phyloP scores from a whole-genome alignment of 2,113 vertebrate species.

The Zosterops japonicus region DNA sequence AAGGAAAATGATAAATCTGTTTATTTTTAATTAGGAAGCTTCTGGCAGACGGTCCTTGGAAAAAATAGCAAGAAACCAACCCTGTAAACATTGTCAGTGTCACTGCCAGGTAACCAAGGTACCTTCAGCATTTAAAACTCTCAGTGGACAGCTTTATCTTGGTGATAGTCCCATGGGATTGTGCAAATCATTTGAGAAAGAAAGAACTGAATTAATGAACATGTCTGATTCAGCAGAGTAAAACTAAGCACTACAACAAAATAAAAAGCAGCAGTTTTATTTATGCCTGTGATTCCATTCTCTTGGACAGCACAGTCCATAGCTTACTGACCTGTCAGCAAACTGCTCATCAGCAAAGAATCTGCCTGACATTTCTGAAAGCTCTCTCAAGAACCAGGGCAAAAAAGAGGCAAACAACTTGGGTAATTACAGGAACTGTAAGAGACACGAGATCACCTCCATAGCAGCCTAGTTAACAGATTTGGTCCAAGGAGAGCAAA shows the following conservation, averaged over 20 bases:
- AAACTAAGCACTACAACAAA: neutral
- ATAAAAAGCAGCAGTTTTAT: neutral
- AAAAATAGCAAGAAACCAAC: constrained; percentile 25
- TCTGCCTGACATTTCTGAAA: neutral
- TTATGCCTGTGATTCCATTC: neutral
- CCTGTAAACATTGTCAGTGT: neutral
- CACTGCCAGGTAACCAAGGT: neutral
- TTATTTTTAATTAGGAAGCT: constrained; percentile 74
- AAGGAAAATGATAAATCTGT: constrained; percentile 24
- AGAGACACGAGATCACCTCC: neutral
- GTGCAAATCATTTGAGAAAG: neutral
- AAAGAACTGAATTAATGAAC: neutral
- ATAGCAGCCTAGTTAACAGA: neutral
- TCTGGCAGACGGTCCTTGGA: constrained; percentile 2
- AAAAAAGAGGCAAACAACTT: neutral
- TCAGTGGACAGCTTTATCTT: neutral
- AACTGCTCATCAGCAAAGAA: neutral
- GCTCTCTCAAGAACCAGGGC: neutral
- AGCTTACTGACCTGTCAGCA: neutral
- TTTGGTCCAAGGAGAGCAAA: neutral
- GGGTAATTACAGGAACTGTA: neutral
- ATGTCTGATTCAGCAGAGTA: neutral
- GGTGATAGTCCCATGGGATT: neutral
- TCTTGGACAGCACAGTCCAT: neutral
- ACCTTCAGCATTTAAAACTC: constrained; percentile 51